Evolutionary conservation across 1,140 invertebrate genomes (phyloP), one percentile per base, ranked within the genome.

Genomic region (Campoletis sonorensis): DNA sequence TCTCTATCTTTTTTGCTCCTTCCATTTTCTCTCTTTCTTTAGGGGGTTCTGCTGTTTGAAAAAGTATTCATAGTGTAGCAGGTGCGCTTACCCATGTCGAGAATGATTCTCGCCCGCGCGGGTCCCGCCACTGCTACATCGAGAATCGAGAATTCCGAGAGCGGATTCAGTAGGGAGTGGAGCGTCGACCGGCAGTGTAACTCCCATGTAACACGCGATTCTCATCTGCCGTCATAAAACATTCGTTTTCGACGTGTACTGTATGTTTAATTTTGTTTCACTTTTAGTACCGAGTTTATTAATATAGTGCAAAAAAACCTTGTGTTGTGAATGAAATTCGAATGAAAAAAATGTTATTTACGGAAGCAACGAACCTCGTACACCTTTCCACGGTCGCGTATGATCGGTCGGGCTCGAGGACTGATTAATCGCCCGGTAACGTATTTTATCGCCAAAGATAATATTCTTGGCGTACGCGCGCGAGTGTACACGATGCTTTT

Each of bases 101-200:
- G 77, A 79, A 61, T 30, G 61, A 71, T 71, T 49, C 77, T 70
- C 40, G 51, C 67, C 33, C 33, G 61, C 37, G 77, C 40, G 72
- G 11, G 77, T n/a, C n/a, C 21, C 77, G 49, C 23, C 27, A 27
- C 30, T n/a, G 58, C 64, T 79, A 70, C 67, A 79, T 51, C 77
- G 77, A 45, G 77, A 71, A 79, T 51, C 77, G 77, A 45, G 77
- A 71, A 79, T 77, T 77, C 73, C 54, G 67, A 70, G 51, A 13
- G 30, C 51, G 51, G 73, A 77, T 8, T 77, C 73, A 77, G 73
- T 77, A 33, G 73, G 73, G 51, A 77, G 73, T 40, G 73, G 73
- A 77, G 73, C 73, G 73, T 77, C 73, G 54, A 77, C 51, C 73
- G 73, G 73, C 54, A 54, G 54, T 77, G 51, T 40, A 30, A 37